Evolutionary conservation across 2,888 invertebrate species (phyloP), one percentile per base, ranked within the genome.

Genomic region (Tenthredo amoena): DNA sequence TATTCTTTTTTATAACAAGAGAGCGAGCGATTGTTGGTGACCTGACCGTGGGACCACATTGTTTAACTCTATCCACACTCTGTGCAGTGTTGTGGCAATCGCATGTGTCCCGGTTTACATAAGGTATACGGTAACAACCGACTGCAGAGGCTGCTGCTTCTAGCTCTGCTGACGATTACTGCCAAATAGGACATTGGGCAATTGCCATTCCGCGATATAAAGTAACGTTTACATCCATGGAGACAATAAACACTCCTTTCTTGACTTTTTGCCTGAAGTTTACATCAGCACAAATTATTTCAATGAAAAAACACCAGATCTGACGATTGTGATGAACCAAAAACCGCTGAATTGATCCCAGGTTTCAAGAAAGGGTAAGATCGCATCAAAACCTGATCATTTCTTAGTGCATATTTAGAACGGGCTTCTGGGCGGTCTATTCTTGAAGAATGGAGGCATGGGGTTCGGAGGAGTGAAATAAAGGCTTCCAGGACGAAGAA

Each of bases 61-160:
- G 77, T 77, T 55, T 34, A 12, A 31, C 34, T 31, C 6, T 31
- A 31, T 31, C 68, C 12, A 34, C 18, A 34, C 10, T 55, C 6
- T 74, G n/a, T n/a, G 43, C 37, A 18, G 7, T 50, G 18, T 40
- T 77, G 77, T 34, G 77, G 77, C 77, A 77, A 77, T 77, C 77
- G 77, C 77, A 77, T 40, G 34, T 55, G 77, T 77, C 77, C 77
- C 55, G 77, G 77, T 77, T 77, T 77, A 77, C 77, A 77, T 55
- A 77, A 77, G 77, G 26, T 34, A 7, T 18, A 31, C 12, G 34
- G 12, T 34, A 18, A 34, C 55, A n/a, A 5, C 50, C 18, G 55
- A 50, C 50, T 9, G 12, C 21, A 47, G 43, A 74, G 9, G n/a
- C 43, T 68, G 68, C 34, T 18, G 34, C 68, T 68, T 34, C 31